Evolutionary conservation across 2,888 invertebrate genomes (phyloP).

Genomic region (Phrixothrix hirtus): DNA sequence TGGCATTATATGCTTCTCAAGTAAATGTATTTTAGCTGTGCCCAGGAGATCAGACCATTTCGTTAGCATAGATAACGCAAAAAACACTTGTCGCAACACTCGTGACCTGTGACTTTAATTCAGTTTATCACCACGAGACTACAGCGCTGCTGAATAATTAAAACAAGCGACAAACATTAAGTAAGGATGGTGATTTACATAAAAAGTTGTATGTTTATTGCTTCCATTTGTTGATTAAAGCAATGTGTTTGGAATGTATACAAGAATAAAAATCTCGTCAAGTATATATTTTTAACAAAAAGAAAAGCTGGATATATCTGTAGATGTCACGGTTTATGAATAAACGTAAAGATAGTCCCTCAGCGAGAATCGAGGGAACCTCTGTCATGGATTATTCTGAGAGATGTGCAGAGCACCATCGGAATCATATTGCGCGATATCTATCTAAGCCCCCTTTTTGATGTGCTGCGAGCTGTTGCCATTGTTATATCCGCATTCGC

Average conservation of each 20-base stretch:
- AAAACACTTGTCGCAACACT: slow-evolving; percentile 55
- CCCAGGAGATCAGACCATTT: slow-evolving; percentile 50
- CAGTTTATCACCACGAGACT: slow-evolving; percentile 45
- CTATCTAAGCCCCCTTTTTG: slow-evolving; percentile 51
- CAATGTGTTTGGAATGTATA: slow-evolving; percentile 1
- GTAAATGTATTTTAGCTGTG: slow-evolving; percentile 41
- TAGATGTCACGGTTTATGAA: slow-evolving; percentile 45
- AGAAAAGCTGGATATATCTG: slow-evolving; percentile 23
- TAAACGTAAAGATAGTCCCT: slow-evolving; percentile 45
- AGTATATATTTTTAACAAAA: slow-evolving; percentile 1
- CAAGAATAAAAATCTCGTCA: too few relatives aligned
- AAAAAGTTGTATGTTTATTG: slow-evolving; percentile 28
- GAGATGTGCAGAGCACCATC: slow-evolving; percentile 50
- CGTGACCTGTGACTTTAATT: slow-evolving; percentile 51
- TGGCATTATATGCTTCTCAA: slow-evolving; percentile 14
- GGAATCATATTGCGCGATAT: slow-evolving; percentile 53
- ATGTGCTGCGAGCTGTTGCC: slow-evolving; percentile 47
- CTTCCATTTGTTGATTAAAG: slow-evolving; percentile 11
- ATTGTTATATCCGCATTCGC: slow-evolving; percentile 47
- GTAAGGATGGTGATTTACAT: slow-evolving; percentile 41
- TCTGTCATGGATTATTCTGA: slow-evolving; percentile 48
- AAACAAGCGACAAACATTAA: slow-evolving; percentile 46
- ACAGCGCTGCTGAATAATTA: slow-evolving; percentile 47
- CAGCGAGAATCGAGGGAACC: slow-evolving; percentile 48
- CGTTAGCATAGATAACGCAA: slow-evolving; percentile 53